phyloP scores from a whole-genome alignment of 2,113 vertebrate genomes.

The Platysteira castanea region DNA sequence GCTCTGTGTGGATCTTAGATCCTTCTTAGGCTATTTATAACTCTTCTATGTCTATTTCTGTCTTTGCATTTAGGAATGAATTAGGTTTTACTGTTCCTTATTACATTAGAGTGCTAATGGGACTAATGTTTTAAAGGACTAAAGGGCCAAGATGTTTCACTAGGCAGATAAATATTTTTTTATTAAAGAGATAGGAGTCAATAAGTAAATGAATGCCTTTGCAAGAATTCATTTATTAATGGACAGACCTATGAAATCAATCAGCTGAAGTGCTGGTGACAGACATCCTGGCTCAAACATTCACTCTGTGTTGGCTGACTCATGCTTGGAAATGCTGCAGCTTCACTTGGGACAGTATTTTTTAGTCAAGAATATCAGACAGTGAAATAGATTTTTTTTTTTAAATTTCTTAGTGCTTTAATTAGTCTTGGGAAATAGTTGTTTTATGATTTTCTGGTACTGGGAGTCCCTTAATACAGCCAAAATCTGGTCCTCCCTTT shows the following conservation, averaged over 20 bases:
- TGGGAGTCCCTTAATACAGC: background rate
- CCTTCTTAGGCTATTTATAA: background rate
- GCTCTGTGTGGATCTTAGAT: background rate
- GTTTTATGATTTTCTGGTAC: background rate
- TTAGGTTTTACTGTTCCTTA: background rate
- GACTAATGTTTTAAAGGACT: background rate
- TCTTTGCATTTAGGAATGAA: background rate
- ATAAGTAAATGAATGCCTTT: background rate
- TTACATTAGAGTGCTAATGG: background rate
- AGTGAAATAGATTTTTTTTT: background rate
- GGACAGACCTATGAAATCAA: background rate
- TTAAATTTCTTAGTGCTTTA: background rate
- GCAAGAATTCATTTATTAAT: background rate
- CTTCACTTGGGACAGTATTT: background rate
- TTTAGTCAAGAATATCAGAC: background rate
- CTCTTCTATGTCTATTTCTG: background rate
- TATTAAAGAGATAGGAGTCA: background rate
- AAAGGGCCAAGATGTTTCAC: background rate
- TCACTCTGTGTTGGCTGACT: background rate
- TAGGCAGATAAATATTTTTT: background rate
- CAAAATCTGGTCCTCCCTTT: background rate
- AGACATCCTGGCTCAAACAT: background rate
- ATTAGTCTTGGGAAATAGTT: background rate
- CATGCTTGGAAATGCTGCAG: background rate
- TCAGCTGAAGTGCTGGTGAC: background rate